Percentiles rank a stretch among this genome's conserved stretches.
These are phyloP conservation scores for Prolemur simus DNA, from an alignment of 2,113 vertebrate species.

Conservation along the genomic window DNA sequence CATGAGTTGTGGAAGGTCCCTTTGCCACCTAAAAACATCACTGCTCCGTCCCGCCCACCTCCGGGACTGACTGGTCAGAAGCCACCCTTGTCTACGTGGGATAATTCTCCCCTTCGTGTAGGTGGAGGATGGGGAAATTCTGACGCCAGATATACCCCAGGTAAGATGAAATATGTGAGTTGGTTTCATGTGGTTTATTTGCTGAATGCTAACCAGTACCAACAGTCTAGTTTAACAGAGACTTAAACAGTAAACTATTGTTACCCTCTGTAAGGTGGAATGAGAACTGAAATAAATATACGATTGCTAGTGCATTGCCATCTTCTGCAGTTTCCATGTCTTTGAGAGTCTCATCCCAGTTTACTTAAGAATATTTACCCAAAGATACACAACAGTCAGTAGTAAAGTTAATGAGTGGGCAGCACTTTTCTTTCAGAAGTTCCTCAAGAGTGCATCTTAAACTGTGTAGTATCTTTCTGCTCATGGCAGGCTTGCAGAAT, in stretches of 20 bases:
- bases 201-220: neutral
- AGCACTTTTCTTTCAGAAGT: neutral
- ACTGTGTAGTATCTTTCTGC: neutral
- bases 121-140: slow-evolving; percentile 92
- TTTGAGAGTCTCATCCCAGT: neutral
- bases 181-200: neutral
- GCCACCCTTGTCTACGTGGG: slow-evolving; percentile 93
- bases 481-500: neutral
- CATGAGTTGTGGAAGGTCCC: slow-evolving; percentile 99
- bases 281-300: neutral
- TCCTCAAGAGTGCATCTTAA: neutral
- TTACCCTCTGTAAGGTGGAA: neutral
- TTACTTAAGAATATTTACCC: neutral
- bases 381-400: neutral
- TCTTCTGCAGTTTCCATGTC: neutral
- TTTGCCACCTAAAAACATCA: slow-evolving; percentile 95
- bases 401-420: neutral
- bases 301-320: no score
- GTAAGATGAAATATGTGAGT: slow-evolving; percentile 80
- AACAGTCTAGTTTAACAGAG: neutral
- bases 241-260: fast-evolving
- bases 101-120: slow-evolving; percentile 90
- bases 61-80: slow-evolving; percentile 98
- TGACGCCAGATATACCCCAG: slow-evolving; percentile 97
- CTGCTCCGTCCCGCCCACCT: slow-evolving; percentile 96